These are phyloP conservation scores for Leuciscus waleckii DNA, from an alignment of 2,797 vertebrate species.

Conservation along the genomic window DNA sequence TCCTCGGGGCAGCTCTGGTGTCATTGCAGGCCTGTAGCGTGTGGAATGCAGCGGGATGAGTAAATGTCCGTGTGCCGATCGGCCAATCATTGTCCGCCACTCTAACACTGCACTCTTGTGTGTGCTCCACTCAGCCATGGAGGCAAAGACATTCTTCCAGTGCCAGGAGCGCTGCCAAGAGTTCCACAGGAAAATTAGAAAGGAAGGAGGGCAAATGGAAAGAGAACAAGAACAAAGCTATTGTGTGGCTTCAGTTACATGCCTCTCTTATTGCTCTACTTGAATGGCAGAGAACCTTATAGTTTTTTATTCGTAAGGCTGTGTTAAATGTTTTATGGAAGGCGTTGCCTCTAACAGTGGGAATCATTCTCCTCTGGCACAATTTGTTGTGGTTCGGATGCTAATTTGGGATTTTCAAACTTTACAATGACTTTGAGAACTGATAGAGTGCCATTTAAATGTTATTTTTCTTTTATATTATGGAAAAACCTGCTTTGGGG, in stretches of 20 bases:
- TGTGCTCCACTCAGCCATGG: constrained; percentile 56
- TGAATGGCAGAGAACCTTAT: constrained; percentile 64
- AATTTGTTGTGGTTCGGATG: constrained; percentile 18
- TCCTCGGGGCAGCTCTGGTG: constrained; percentile 27
- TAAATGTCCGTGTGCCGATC: constrained; percentile 74
- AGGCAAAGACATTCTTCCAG: constrained; percentile 70
- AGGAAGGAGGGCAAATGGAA: constrained; percentile 58
- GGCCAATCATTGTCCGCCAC: constrained; percentile 72
- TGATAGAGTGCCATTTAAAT: constrained; percentile 16
- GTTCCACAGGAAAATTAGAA: constrained; percentile 57
- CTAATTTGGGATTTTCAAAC: constrained; percentile 12
- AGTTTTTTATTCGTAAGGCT: constrained; percentile 54
- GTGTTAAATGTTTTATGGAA: constrained; percentile 75
- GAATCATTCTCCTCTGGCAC: constrained; percentile 42
- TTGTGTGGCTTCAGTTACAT: constrained; percentile 72
- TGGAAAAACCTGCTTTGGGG: constrained; percentile 1
- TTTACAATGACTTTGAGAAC: constrained; percentile 1
- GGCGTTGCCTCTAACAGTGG: constrained; percentile 61
- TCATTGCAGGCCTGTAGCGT: constrained; percentile 45
- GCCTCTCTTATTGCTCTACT: constrained; percentile 67
- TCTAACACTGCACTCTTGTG: constrained; percentile 80
- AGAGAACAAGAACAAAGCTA: constrained; percentile 68
- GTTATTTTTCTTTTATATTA: constrained; percentile 5
- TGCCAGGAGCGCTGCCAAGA: constrained; percentile 66
- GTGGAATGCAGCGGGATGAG: constrained; percentile 60